Percentiles rank a stretch among this genome's conserved stretches.
Conservation (phyloP, 1,140 invertebrate species). For the Atta colombica region DNA sequence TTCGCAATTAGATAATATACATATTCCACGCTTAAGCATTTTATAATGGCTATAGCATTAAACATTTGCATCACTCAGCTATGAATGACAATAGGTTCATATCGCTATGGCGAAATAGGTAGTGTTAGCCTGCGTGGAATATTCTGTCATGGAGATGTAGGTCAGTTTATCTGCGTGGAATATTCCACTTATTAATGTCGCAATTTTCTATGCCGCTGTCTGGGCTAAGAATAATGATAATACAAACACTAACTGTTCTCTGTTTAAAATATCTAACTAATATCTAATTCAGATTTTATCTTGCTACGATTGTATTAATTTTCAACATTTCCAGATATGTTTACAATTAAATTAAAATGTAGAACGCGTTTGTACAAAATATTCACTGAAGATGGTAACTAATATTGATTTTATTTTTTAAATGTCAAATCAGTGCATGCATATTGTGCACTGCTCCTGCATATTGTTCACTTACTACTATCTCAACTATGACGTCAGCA, state of each 20-base stretch:
- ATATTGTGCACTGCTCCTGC: not conserved
- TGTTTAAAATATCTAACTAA: not conserved
- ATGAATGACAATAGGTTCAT: constrained; percentile 61
- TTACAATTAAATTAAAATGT: not conserved
- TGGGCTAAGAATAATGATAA: constrained; percentile 27
- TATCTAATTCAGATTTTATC: not conserved
- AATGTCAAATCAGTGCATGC: not conserved
- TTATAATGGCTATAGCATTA: constrained; percentile 49
- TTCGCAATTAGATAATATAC: not conserved
- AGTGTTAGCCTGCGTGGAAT: constrained; percentile 34
- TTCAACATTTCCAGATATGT: not conserved
- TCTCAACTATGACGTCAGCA: too few species aligned
- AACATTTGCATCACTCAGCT: constrained; percentile 52
- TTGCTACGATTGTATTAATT: not conserved
- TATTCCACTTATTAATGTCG: constrained; percentile 55
- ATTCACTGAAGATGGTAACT: not conserved
- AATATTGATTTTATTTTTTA: not conserved
- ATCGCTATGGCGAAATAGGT: constrained; percentile 52
- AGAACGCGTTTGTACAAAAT: not conserved
- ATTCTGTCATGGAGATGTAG: constrained; percentile 52
- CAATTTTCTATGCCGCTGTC: constrained; percentile 39
- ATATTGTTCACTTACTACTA: too few species aligned
- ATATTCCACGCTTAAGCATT: constrained; percentile 18
- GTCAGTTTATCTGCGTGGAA: constrained; percentile 60
- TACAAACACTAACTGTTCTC: constrained; percentile 1